A percentile compares a stretch with the other conserved stretches of the same genome.
Evolutionary conservation across 2,888 invertebrate genomes (phyloP).

Genomic region (Mellilla xanthometata): DNA sequence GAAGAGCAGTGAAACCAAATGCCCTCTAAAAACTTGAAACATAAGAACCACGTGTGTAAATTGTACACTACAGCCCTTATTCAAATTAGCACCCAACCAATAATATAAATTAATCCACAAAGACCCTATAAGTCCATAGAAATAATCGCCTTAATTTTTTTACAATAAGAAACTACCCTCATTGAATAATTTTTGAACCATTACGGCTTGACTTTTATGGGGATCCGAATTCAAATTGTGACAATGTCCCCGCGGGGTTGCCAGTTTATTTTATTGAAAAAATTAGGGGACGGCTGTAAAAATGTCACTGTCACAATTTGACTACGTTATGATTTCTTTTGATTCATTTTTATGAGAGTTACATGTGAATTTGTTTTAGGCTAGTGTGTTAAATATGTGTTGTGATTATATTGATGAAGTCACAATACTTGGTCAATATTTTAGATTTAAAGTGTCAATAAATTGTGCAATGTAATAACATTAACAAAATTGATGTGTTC

Average conservation of each 20-base stretch:
- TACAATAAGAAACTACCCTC: constrained; percentile 31
- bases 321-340: constrained; percentile 1
- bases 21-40: background rate
- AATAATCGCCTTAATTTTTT: constrained; percentile 27
- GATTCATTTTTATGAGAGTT: constrained; percentile 8
- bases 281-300: constrained; percentile 29
- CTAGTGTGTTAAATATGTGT: background rate
- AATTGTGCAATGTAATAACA: no score
- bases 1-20: background rate
- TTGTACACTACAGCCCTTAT: constrained; percentile 5
- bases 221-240: constrained; percentile 28
- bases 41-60: background rate
- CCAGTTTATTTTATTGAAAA: constrained; percentile 31
- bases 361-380: background rate
- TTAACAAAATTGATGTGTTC: no score
- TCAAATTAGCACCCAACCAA: constrained; percentile 17
- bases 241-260: constrained; percentile 36
- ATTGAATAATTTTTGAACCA: constrained; percentile 31
- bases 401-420: no score
- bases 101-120: constrained; percentile 28
- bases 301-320: constrained; percentile 22
- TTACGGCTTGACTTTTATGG: constrained; percentile 38
- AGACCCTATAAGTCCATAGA: constrained; percentile 26
- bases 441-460: no score
- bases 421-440: no score